phyloP scores from a whole-genome alignment of 2,113 vertebrate species.

The Trochalopteron elliotii region DNA sequence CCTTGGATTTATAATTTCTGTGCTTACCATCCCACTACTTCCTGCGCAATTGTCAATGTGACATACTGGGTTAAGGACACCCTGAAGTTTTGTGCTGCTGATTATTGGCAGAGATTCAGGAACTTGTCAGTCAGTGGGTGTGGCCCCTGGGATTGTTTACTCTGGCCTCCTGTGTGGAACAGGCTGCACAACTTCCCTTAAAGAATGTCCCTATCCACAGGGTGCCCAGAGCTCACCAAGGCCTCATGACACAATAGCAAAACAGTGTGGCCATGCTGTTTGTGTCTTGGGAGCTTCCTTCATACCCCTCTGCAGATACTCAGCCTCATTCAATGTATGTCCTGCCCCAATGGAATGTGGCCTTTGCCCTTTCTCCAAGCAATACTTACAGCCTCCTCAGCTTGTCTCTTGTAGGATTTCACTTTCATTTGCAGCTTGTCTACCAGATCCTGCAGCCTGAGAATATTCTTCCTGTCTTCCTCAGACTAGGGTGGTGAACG shows the following conservation, averaged over 20 bases:
- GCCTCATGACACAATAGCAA: accelerated
- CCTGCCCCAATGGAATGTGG: too few species aligned
- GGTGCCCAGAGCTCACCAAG: background rate
- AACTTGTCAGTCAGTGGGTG: background rate
- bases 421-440: background rate
- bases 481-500: background rate
- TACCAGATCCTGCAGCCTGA: background rate
- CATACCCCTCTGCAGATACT: background rate
- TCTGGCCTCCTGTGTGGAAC: background rate
- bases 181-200: background rate
- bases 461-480: background rate
- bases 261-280: accelerated
- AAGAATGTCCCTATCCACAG: background rate
- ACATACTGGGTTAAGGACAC: accelerated
- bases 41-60: too few species aligned
- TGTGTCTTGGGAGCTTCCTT: background rate
- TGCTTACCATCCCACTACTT: background rate
- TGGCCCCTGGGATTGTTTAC: background rate
- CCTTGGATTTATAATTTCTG: background rate
- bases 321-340: background rate
- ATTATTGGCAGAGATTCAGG: background rate
- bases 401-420: background rate
- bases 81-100: background rate
- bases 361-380: background rate
- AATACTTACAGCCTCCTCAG: background rate